These are phyloP conservation scores for Spinibarbus caldwelli DNA, from an alignment of 2,797 vertebrate genomes.

Conservation along the genomic window DNA sequence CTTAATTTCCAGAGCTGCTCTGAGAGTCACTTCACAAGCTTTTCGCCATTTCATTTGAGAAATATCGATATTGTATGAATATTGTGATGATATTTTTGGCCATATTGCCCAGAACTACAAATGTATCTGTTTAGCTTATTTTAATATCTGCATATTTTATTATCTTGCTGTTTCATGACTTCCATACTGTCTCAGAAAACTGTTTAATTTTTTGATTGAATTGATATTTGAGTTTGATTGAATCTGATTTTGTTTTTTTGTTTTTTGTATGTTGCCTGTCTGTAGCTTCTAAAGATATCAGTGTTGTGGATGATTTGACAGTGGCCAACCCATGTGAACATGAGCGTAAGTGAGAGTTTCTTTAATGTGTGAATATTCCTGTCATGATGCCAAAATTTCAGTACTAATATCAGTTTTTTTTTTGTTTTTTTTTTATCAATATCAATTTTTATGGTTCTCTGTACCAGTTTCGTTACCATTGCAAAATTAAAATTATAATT, in stretches of 20 bases:
- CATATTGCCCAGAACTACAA: too few species aligned
- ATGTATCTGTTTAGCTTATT: not conserved
- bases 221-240: too few species aligned
- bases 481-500: too few species aligned
- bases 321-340: constrained; percentile 84
- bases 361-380: not conserved
- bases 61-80: too few species aligned
- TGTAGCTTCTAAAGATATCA: constrained; percentile 83
- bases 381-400: not conserved
- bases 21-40: too few species aligned
- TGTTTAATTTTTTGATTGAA: not conserved
- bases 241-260: too few species aligned
- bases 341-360: constrained; percentile 79
- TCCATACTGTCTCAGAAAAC: not conserved
- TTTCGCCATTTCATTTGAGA: too few species aligned
- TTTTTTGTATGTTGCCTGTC: constrained; percentile 57
- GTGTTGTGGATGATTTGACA: constrained; percentile 85
- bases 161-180: not conserved
- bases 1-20: too few species aligned
- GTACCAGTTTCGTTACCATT: not conserved
- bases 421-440: too few species aligned
- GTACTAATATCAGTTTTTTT: too few species aligned
- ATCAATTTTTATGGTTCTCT: not conserved
- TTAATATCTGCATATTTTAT: not conserved
- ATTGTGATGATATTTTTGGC: too few species aligned